These are phyloP conservation scores for Arctocebus calabarensis DNA, from an alignment of 2,797 vertebrate genomes.

Conservation along the genomic window DNA sequence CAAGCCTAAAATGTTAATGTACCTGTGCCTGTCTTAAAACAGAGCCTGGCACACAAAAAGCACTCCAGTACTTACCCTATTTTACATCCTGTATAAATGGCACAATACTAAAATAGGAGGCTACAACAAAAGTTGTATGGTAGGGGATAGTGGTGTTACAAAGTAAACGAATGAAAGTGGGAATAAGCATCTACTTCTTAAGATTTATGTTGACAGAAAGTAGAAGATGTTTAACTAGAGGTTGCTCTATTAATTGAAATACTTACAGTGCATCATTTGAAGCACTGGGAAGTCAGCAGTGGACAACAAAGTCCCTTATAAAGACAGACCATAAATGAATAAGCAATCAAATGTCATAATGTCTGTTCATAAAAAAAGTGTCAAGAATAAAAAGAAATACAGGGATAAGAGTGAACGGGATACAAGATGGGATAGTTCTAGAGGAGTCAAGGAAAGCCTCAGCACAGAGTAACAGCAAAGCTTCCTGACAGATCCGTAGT, in stretches of 20 bases:
- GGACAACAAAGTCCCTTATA: background rate
- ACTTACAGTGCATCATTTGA: background rate
- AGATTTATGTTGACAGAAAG: constrained; percentile 39
- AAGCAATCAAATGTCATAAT: background rate
- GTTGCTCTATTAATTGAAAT: constrained; percentile 48
- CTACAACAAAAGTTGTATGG: background rate
- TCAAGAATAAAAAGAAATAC: background rate
- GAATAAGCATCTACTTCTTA: constrained; percentile 38
- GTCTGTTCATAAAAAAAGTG: background rate
- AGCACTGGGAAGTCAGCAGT: background rate
- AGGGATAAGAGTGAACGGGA: background rate
- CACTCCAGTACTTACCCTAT: constrained; percentile 40
- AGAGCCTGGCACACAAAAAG: background rate
- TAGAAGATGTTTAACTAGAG: constrained; percentile 36
- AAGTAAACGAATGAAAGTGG: constrained; percentile 3
- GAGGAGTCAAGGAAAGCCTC: background rate
- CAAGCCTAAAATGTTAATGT: constrained; percentile 33
- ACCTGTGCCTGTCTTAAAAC: background rate
- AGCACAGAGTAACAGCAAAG: background rate
- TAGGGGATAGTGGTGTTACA: background rate
- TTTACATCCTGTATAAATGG: constrained; percentile 57
- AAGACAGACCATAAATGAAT: background rate
- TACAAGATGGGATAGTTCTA: background rate
- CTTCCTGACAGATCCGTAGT: background rate
- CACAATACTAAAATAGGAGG: constrained; percentile 7